Percentiles rank a stretch among this genome's conserved stretches.
phyloP scores from a whole-genome alignment of 1,140 invertebrate genomes.

The Ooceraea biroi region DNA sequence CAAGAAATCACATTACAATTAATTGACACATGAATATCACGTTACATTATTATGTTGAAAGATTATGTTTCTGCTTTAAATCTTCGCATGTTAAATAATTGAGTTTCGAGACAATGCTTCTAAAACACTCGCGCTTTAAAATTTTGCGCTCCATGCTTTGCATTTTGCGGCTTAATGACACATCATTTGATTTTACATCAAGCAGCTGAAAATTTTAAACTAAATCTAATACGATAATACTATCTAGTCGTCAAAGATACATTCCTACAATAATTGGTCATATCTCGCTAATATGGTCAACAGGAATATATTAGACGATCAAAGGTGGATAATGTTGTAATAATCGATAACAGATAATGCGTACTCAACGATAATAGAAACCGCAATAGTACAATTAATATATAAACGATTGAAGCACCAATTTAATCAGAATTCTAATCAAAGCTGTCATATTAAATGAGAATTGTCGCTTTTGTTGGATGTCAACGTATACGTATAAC shows the following conservation, averaged over 20 bases:
- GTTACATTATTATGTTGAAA: not conserved
- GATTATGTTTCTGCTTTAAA: not conserved
- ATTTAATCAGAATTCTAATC: not conserved
- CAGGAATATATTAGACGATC: not conserved
- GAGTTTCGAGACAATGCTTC: not conserved
- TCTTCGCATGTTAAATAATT: not conserved
- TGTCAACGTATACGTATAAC: not conserved
- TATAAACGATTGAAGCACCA: not conserved
- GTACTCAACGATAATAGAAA: not conserved
- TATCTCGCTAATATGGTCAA: slow-evolving; percentile 5
- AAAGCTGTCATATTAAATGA: not conserved
- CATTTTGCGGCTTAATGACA: not conserved
- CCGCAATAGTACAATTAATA: not conserved
- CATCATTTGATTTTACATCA: not conserved
- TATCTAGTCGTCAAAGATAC: not conserved
- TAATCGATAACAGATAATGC: not conserved
- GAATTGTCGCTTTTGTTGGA: not conserved
- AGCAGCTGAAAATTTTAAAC: not conserved
- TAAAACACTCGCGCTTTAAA: not conserved
- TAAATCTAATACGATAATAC: not conserved
- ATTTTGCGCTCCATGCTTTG: not conserved
- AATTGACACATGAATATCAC: not conserved
- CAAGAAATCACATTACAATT: not conserved
- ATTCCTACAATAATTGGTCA: slow-evolving; percentile 5
- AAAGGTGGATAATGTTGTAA: not conserved